Evolutionary conservation across 2,888 invertebrate genomes (phyloP), one percentile per base, ranked within the genome.

Genomic region (Drosophila kuntzei): DNA sequence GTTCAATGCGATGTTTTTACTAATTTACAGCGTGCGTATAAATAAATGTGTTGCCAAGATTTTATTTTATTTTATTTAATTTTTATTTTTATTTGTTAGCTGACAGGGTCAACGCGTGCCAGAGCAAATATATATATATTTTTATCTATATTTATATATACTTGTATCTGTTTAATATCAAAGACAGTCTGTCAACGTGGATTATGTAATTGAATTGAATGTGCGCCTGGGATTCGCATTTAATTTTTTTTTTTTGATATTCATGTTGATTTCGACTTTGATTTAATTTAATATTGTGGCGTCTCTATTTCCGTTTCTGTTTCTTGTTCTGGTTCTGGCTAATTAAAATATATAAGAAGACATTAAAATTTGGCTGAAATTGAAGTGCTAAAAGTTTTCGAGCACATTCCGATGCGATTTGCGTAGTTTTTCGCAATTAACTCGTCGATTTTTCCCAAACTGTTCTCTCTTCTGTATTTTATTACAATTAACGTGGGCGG

Each of bases 21-120:
- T 83, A 86, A 83, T 83, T 88, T 88, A 82, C 86, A 86, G 83
- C 86, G 71, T 88, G 88, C 87, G 80, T 79, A 72, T 75, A 80
- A 86, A 88, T 86, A 82, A 79, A 81, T 72, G 16, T 66, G 47
- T 20, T 87, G 87, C 85, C 81, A 87, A 82, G 53, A 73, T 70
- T 69, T 78, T 61, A 61, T 34, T 63, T n/a, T 58, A 12, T n/a
- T 37, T 27, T 29, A 46, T 14, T 25, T 16, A 9, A 47, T 29
- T 50, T 14, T 25, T 16, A 9, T 50, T 29, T 37, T 37, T 20
- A n/a, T 61, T 36, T 27, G 20, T 59, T 27, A 44, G 47, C 51
- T 36, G 86, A 57, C 88, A 87, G 86, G 86, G 77, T 79, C 80
- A 88, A 80, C 82, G 88, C 88, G 88, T 87, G 82, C 76, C 76